Conservation (phyloP, 2,797 vertebrate genomes). For the Parambassis ranga region DNA sequence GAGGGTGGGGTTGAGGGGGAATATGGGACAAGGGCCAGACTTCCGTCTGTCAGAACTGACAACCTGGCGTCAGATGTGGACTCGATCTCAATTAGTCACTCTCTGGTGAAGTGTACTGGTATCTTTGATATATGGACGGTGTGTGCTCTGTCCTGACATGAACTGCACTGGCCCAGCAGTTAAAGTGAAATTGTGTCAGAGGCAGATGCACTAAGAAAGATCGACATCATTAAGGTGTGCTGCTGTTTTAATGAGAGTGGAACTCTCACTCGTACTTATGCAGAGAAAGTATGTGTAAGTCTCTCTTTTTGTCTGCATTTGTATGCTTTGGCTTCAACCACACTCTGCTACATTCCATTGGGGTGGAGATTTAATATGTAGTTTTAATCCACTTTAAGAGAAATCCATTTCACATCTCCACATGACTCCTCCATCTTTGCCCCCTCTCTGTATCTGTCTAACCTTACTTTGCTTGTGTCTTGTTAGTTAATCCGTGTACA, state of each 20-base stretch:
- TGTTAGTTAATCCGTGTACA: slow-evolving; percentile 63
- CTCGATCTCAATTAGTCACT: slow-evolving; percentile 64
- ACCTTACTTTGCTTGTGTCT: slow-evolving; percentile 29
- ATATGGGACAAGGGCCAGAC: slow-evolving; percentile 24
- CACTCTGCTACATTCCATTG: slow-evolving; percentile 7
- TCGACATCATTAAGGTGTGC: slow-evolving; percentile 51
- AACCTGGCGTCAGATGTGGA: slow-evolving; percentile 34
- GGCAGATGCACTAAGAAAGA: slow-evolving; percentile 38
- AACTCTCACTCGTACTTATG: slow-evolving; percentile 31
- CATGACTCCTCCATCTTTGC: slow-evolving; percentile 14
- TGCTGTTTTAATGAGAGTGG: slow-evolving; percentile 49
- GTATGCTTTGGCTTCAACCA: slow-evolving; percentile 28
- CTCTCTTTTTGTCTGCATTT: slow-evolving; percentile 20
- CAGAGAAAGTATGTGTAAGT: not conserved
- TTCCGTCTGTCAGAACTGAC: slow-evolving; percentile 27
- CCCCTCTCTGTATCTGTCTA: slow-evolving; percentile 29
- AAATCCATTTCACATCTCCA: slow-evolving; percentile 76
- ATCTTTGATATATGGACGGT: slow-evolving; percentile 44
- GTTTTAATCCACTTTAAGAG: slow-evolving; percentile 70
- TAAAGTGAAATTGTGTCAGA: slow-evolving; percentile 35
- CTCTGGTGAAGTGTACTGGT: slow-evolving; percentile 43
- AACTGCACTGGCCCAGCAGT: slow-evolving; percentile 44
- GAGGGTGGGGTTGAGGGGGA: not conserved
- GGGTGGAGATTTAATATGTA: slow-evolving; percentile 35
- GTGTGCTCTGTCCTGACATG: slow-evolving; percentile 38